Percentiles rank a stretch among this genome's conserved stretches.
Conservation (phyloP, 2,888 invertebrate genomes). For the Netelia fuscicornis region DNA sequence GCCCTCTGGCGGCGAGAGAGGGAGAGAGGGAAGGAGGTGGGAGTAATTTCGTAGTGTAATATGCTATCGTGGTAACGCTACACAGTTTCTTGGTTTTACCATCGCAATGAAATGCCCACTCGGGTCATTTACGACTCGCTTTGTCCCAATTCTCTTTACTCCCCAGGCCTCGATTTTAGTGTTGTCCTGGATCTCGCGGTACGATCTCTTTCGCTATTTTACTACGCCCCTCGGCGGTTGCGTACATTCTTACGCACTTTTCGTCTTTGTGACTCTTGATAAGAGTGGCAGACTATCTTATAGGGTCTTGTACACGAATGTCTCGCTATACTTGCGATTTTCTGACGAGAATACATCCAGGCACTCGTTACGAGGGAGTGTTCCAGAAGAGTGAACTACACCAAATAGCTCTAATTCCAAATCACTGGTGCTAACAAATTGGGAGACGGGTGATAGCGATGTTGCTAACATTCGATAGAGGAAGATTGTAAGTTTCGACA, state of each 20-base stretch:
- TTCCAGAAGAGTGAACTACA: too few relatives aligned
- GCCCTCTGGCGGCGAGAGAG: not conserved
- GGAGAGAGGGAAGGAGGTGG: not conserved
- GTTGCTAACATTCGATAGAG: too few relatives aligned
- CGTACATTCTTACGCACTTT: not conserved
- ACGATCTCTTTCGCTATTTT: conserved; percentile 25
- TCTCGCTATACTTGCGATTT: too few relatives aligned
- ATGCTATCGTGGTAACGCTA: conserved; percentile 32
- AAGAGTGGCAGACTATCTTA: too few relatives aligned
- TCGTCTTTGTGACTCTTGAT: too few relatives aligned
- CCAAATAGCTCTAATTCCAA: too few relatives aligned
- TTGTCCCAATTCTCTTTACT: conserved; percentile 67
- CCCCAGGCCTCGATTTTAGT: conserved; percentile 31
- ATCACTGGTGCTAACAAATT: too few relatives aligned
- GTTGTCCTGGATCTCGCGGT: not conserved
- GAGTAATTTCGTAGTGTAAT: conserved; percentile 46
- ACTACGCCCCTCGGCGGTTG: conserved; percentile 10
- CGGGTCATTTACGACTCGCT: conserved; percentile 70
- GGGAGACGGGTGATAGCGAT: too few relatives aligned
- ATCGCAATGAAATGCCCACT: conserved; percentile 70
- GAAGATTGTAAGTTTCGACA: too few relatives aligned
- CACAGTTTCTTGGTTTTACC: conserved; percentile 66
- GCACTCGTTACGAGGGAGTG: too few relatives aligned
- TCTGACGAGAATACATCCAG: too few relatives aligned
- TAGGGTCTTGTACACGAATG: too few relatives aligned